Evolutionary conservation across 2,113 vertebrate species (phyloP).

Genomic region (Malurus cyaneus): DNA sequence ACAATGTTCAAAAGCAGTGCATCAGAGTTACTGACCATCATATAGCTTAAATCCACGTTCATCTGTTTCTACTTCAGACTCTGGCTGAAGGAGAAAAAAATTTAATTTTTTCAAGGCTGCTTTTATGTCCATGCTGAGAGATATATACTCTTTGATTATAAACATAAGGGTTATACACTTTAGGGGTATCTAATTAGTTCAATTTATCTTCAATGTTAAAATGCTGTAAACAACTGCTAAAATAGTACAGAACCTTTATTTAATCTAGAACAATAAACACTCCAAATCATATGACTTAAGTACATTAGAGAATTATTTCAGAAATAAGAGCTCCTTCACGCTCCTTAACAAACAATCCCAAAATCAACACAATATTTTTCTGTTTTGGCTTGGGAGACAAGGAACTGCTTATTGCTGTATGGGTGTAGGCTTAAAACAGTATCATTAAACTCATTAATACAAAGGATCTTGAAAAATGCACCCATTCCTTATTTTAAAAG

Average conservation of each 20-base stretch:
- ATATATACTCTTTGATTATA: not conserved
- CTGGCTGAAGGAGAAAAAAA: slow-evolving; percentile 74
- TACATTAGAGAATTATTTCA: not conserved
- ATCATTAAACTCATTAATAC: not conserved
- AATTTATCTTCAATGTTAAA: not conserved
- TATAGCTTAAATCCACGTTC: slow-evolving; percentile 89
- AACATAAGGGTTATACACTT: not conserved
- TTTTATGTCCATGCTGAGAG: not conserved
- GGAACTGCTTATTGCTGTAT: not conserved
- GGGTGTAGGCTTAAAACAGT: not conserved
- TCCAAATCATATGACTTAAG: not conserved
- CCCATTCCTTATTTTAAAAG: not conserved
- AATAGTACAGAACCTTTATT: not conserved
- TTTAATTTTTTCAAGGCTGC: not conserved
- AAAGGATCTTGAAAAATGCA: not conserved
- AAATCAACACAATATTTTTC: not conserved
- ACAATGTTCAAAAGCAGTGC: not conserved
- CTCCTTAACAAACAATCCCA: not conserved
- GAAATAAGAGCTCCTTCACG: not conserved
- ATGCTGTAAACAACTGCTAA: not conserved
- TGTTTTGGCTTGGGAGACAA: not conserved
- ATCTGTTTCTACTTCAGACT: slow-evolving; percentile 83
- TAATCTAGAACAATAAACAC: not conserved
- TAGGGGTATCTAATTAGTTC: not conserved
- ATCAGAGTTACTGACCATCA: slow-evolving; percentile 81